Evolutionary conservation across 2,113 vertebrate genomes (phyloP).

Genomic region (Ardeotis arabs): DNA sequence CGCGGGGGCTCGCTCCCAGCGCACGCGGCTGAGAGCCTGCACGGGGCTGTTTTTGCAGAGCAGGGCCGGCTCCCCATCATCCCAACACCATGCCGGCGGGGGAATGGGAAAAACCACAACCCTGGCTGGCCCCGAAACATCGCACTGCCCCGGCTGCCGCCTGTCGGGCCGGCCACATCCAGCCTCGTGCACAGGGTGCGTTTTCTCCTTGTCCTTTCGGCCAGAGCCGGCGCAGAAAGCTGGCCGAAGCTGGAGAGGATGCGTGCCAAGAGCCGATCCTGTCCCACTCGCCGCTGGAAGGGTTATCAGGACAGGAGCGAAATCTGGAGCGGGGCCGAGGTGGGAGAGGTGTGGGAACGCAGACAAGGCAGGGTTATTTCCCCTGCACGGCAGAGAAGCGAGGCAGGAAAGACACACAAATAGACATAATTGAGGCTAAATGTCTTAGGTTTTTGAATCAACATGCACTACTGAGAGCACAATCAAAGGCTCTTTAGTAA

Average conservation of each 20-base stretch:
- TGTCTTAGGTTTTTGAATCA: slow-evolving; percentile 60
- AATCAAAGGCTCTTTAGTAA: slow-evolving; percentile 64
- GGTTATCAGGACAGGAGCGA: slow-evolving; percentile 55
- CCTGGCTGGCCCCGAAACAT: fast-evolving
- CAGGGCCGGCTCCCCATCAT: neutral
- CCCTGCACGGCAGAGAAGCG: neutral
- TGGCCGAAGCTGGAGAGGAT: neutral
- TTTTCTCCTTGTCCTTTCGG: neutral
- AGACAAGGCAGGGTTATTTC: slow-evolving; percentile 52
- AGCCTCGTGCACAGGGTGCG: neutral
- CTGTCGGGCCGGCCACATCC: neutral
- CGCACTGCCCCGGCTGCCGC: neutral
- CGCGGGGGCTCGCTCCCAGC: neutral
- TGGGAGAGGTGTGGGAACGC: slow-evolving; percentile 57
- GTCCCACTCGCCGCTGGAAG: neutral
- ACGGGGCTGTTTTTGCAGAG: neutral
- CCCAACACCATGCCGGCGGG: neutral
- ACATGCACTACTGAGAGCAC: slow-evolving; percentile 43
- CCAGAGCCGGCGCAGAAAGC: neutral
- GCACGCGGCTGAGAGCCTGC: neutral
- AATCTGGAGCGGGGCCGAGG: slow-evolving; percentile 9
- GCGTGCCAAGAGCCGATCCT: neutral
- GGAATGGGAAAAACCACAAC: neutral
- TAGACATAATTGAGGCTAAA: slow-evolving; percentile 57
- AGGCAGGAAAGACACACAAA: slow-evolving; percentile 64